Evolutionary conservation across 2,113 vertebrate genomes (phyloP), one percentile per base, ranked within the genome.

Genomic region (Cyanocitta stelleri): DNA sequence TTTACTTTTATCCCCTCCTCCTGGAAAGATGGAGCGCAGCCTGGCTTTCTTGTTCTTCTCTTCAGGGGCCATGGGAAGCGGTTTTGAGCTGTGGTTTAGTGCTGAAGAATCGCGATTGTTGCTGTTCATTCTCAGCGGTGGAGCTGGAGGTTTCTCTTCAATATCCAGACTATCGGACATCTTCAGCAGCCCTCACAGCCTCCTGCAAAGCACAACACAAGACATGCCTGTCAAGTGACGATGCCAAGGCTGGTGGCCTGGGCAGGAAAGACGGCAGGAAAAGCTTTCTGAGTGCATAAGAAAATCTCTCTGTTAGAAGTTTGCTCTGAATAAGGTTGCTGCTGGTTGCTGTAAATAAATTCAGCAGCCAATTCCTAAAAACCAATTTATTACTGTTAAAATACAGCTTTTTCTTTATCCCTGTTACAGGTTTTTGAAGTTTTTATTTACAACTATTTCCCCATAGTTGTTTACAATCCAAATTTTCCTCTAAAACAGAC

Each of bases 11-110:
- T 99, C 99, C 96, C 98, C 98, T 98, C 99, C 99, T 96, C 99
- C 99, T 23, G 99, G 99, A 96, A 99, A 99, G 98, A 99, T 99
- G 97, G 99, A 99, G 95, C 99, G 99, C 72, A 99, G 99, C 95
- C 99, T 98, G 95, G 99, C 99, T 95, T 99, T 99, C 98, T 99
- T 99, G 98, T 99, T 99, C 97, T 99, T 99, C 98, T 99, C 99
- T 98, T 99, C 99, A 0, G 99, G 99, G 97, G 99, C 99, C 99
- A 99, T 99, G 95, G 99, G 99, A 88, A 99, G 99, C 7, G 99
- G 99, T 98, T 99, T 99, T 13, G 99, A 99, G 94, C 98, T 98
- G 98, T 99, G 99, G 97, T 99, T 99, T 52, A 99, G 96, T 18
- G 98, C 98, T 64, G 99, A 99, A 98, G 99, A 99, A 96, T 99